Percentiles rank a stretch among this genome's conserved stretches.
Conservation (phyloP, 2,113 vertebrate species). For the Formicarius rufipectus region DNA sequence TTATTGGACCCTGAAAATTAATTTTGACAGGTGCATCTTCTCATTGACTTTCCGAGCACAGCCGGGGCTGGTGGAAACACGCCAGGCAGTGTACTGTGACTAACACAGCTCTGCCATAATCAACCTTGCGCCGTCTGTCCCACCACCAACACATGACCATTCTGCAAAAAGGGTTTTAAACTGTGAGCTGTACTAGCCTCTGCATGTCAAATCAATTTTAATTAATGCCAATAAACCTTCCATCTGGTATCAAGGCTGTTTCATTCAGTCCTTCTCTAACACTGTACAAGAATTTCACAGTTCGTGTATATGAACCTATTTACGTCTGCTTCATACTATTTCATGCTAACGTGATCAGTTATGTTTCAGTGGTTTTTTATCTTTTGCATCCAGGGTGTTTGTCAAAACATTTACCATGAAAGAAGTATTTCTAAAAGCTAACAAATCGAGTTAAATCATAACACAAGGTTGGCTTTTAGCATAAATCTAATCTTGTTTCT, state of each 20-base stretch:
- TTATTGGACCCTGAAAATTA: conserved; percentile 71
- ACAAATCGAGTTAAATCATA: not conserved
- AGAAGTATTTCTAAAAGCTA: not conserved
- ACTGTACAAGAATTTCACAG: not conserved
- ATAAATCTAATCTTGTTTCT: not conserved
- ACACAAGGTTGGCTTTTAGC: not conserved
- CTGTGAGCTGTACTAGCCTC: conserved; percentile 22
- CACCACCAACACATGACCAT: conserved; percentile 47
- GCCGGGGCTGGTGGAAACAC: conserved; percentile 32
- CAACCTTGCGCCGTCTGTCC: conserved; percentile 65
- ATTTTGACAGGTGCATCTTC: conserved; percentile 76
- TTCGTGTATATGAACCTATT: not conserved
- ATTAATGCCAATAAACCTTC: conserved; percentile 72
- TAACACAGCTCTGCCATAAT: conserved; percentile 65
- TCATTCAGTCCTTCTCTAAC: not conserved
- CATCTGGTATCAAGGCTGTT: conserved; percentile 64
- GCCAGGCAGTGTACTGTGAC: conserved; percentile 70
- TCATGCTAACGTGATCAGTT: not conserved
- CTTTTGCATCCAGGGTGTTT: not conserved
- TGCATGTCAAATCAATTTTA: conserved; percentile 71
- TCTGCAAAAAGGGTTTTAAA: conserved; percentile 49
- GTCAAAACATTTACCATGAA: not conserved
- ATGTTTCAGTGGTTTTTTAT: not conserved
- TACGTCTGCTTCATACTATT: not conserved
- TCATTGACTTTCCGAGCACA: conserved; percentile 66